Conservation (phyloP, 2,888 invertebrate species). For the Saturnia japonica region DNA sequence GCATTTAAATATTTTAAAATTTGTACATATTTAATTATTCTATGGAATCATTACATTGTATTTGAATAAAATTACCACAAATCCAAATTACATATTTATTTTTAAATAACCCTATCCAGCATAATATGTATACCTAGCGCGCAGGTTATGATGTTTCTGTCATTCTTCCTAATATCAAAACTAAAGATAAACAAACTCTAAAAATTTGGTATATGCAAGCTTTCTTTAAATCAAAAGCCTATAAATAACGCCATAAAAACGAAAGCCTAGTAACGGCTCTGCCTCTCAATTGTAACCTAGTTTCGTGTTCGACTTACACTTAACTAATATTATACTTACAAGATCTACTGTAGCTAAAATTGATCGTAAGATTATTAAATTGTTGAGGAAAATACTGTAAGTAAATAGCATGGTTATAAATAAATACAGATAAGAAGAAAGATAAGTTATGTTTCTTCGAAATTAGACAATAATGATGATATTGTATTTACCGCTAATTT, state of each 20-base stretch:
- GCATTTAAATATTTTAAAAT: too few species aligned
- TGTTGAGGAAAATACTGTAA: neutral
- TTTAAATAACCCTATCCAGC: too few species aligned
- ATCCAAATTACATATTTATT: too few species aligned
- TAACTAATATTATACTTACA: neutral
- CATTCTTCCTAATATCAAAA: neutral
- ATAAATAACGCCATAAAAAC: slow-evolving; percentile 2
- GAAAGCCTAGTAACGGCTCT: slow-evolving; percentile 8
- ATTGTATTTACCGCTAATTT: neutral
- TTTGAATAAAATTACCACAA: too few species aligned
- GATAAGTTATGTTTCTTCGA: neutral
- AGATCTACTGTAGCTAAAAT: slow-evolving; percentile 5
- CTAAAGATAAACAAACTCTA: neutral
- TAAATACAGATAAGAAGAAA: neutral
- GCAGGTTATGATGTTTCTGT: neutral
- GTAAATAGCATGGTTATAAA: neutral
- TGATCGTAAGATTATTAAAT: neutral
- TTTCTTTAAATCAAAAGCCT: neutral
- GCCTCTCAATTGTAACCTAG: slow-evolving; percentile 4
- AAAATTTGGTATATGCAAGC: neutral
- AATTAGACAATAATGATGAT: neutral
- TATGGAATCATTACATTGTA: too few species aligned
- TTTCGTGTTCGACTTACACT: neutral
- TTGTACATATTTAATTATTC: too few species aligned
- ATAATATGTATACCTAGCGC: too few species aligned